Evolutionary conservation across 1,140 invertebrate species (phyloP), one percentile per base, ranked within the genome.

Genomic region (Drosophila leontia): DNA sequence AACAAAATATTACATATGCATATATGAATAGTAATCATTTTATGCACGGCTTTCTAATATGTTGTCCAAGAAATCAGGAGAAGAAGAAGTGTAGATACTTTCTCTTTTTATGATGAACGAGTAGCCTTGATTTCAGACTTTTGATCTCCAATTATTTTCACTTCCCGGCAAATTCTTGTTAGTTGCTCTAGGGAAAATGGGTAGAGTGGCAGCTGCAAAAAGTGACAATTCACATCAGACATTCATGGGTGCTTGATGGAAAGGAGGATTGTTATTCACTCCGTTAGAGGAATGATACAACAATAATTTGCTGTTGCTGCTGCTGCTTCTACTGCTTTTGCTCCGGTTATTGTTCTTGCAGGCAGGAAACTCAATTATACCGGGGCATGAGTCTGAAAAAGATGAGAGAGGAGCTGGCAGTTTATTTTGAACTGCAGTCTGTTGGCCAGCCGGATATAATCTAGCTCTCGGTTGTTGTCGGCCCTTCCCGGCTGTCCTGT

Each of bases 221-320:
- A 84, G 57, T 56, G 77, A 68, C 77, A 80, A 80, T 80, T 80
- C 82, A 53, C 82, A 84, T 84, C 77, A 81, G 60, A 62, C 68
- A 85, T 78, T 81, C 78, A 85, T 81, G 58, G 78, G 42, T 45
- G 48, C 65, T 47, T 26, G 41, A 71, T 70, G 77, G 48, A 53
- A 41, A 60, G 15, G 62, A 32, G 67, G 12, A 41, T 53, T 71
- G 57, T 41, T 71, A 8, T 51, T 56, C 13, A 32, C 51, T 56
- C 50, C 51, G 37, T 75, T 50, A 55, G 48, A 41, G 42, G 42
- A 64, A 62, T 75, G 50, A 64, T 42, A 23, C 34, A 65, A 75
- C 72, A 64, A 75, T 75, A 63, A 75, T 75, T 74, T 55, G 41
- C 26, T 55, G 39, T 29, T 51, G 63, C 17, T 35, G 11, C 29